Evolutionary conservation across 2,888 invertebrate genomes (phyloP).

Genomic region (Brachynemurus nebulosus): DNA sequence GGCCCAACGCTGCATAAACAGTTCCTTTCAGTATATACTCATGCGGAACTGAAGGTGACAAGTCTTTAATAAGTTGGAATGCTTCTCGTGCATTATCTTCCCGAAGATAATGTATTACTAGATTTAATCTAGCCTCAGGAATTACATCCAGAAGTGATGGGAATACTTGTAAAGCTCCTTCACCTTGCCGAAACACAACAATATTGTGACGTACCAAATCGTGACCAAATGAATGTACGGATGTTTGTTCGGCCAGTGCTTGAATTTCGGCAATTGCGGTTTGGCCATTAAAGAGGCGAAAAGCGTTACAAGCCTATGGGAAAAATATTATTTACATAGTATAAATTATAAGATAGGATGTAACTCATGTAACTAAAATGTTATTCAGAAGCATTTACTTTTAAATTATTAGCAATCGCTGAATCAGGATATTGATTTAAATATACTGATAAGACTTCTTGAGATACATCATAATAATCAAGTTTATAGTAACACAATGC

Average conservation of each 20-base stretch:
- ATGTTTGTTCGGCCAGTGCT: constrained; percentile 58
- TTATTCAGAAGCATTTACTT: constrained; percentile 34
- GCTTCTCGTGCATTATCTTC: constrained; percentile 83
- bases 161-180: constrained; percentile 84
- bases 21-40: constrained; percentile 96
- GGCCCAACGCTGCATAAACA: constrained; percentile 85
- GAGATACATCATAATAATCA: constrained; percentile 96
- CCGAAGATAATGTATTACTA: constrained; percentile 86
- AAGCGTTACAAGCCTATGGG: constrained; percentile 59
- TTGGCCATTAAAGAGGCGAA: constrained; percentile 81
- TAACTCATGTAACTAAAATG: neutral
- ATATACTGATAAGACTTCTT: constrained; percentile 91
- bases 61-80: constrained; percentile 72
- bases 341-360: constrained; percentile 1
- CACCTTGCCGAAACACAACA: constrained; percentile 88
- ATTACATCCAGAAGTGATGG: constrained; percentile 89
- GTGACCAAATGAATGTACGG: constrained; percentile 65
- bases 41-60: constrained; percentile 86
- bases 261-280: constrained; percentile 87
- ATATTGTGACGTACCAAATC: constrained; percentile 91
- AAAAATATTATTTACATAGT: no score
- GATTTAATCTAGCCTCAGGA: constrained; percentile 89
- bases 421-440: constrained; percentile 85
- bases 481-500: constrained; percentile 96
- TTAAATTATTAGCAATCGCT: constrained; percentile 88